phyloP scores from a whole-genome alignment of 2,888 invertebrate genomes.

The Epicampocera succincta region DNA sequence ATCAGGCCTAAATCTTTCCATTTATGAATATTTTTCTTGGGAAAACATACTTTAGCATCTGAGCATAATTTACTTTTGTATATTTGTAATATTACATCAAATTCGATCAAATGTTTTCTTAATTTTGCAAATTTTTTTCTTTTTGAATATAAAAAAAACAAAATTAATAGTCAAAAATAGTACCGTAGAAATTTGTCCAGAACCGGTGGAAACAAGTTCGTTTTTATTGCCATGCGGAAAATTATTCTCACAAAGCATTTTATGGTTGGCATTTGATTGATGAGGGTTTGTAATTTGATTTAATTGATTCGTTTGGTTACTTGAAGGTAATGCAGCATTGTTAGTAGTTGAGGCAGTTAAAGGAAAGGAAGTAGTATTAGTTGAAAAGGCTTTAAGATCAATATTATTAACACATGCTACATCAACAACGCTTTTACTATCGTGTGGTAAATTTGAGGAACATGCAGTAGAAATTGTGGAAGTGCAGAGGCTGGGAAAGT shows the following conservation, averaged over 20 bases:
- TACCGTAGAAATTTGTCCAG: slow-evolving; percentile 82
- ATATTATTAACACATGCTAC: slow-evolving; percentile 34
- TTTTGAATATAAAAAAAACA: slow-evolving; percentile 18
- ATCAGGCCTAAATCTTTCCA: too few species aligned
- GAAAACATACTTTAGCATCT: too few species aligned
- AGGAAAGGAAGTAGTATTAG: slow-evolving; percentile 67
- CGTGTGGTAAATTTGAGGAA: slow-evolving; percentile 51
- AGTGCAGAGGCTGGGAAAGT: slow-evolving; percentile 41
- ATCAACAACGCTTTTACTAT: slow-evolving; percentile 49
- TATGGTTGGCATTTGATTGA: slow-evolving; percentile 56
- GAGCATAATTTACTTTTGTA: too few species aligned
- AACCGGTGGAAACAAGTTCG: slow-evolving; percentile 64
- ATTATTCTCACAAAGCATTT: slow-evolving; percentile 51
- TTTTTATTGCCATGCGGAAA: slow-evolving; percentile 41
- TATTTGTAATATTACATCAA: too few species aligned
- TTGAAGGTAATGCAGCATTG: slow-evolving; percentile 47
- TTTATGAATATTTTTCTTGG: too few species aligned
- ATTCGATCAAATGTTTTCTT: slow-evolving; percentile 50
- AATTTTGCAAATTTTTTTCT: slow-evolving; percentile 40
- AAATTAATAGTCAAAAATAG: slow-evolving; percentile 73
- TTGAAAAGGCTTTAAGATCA: slow-evolving; percentile 65
- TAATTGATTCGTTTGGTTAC: slow-evolving; percentile 65
- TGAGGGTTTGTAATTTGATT: slow-evolving; percentile 58
- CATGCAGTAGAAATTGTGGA: slow-evolving; percentile 48
- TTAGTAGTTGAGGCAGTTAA: slow-evolving; percentile 45